phyloP scores from a whole-genome alignment of 2,888 invertebrate genomes.

The Eristalinus sepulchralis region DNA sequence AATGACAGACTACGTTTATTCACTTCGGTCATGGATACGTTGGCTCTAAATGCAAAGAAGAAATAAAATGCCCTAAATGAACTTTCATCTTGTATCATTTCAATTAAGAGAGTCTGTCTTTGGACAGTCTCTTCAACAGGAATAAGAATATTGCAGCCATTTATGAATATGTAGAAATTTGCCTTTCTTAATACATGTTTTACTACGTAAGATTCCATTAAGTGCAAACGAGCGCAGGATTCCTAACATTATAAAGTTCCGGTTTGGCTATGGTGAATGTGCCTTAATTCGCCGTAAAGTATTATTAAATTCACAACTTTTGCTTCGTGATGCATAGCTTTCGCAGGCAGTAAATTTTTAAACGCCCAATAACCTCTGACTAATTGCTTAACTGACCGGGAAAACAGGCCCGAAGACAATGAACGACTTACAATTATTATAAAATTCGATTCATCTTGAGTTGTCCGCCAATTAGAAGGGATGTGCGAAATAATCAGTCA shows the following conservation, averaged over 20 bases:
- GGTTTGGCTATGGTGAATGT: background rate
- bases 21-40: no score
- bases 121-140: no score
- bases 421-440: background rate
- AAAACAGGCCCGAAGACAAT: background rate
- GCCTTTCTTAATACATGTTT: no score
- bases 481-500: slow-evolving; percentile 8
- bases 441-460: background rate
- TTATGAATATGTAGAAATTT: no score
- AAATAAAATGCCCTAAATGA: no score
- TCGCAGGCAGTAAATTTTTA: background rate
- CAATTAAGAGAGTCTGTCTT: no score
- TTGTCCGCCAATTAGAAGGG: slow-evolving; percentile 18
- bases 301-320: background rate
- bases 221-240: background rate
- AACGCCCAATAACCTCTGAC: background rate
- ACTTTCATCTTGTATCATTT: no score
- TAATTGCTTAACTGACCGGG: background rate
- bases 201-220: background rate
- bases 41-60: no score
- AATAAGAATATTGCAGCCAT: no score
- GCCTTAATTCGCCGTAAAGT: background rate
- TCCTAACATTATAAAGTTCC: background rate
- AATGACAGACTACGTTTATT: no score
- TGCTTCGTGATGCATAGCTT: background rate